Conservation (phyloP, 2,797 vertebrate species). For the Hoplostethus mediterraneus region DNA sequence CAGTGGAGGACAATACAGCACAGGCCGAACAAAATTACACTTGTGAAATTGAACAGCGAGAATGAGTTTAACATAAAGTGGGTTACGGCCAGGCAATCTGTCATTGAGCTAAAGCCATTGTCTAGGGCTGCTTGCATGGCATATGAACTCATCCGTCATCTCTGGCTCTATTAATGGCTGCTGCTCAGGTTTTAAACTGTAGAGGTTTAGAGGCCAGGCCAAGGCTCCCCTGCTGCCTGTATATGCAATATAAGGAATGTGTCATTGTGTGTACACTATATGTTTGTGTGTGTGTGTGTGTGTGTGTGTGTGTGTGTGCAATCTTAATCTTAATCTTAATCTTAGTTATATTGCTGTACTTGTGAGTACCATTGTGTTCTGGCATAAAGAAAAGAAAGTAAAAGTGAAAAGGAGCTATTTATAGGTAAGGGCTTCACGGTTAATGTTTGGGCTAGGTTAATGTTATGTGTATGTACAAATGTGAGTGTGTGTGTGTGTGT, state of each 20-base stretch:
- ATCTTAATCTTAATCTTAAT: too few relatives aligned
- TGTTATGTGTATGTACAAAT: background rate
- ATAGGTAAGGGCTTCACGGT: too few relatives aligned
- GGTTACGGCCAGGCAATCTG: constrained; percentile 99
- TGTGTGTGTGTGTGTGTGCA: constrained; percentile 3
- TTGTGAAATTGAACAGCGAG: constrained; percentile 98
- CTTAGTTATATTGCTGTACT: background rate
- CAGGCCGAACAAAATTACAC: constrained; percentile 98
- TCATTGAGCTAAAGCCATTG: constrained; percentile 96
- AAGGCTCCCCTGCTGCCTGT: constrained; percentile 57
- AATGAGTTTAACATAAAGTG: constrained; percentile 99
- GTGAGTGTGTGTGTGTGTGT: constrained; percentile 5
- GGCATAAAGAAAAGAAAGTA: too few relatives aligned
- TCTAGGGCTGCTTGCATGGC: constrained; percentile 97
- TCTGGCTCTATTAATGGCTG: constrained; percentile 91
- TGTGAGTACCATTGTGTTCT: too few relatives aligned
- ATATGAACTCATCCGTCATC: constrained; percentile 99
- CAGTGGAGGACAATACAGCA: constrained; percentile 92
- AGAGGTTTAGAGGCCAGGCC: constrained; percentile 74
- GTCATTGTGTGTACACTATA: constrained; percentile 59
- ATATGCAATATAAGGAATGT: constrained; percentile 66
- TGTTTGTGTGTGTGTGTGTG: constrained; percentile 9
- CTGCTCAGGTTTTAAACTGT: constrained; percentile 89
- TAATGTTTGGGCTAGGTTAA: too few relatives aligned
- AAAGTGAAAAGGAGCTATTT: too few relatives aligned